These are phyloP conservation scores for Molothrus aeneus DNA, from an alignment of 2,797 vertebrate species.

Conservation along the genomic window DNA sequence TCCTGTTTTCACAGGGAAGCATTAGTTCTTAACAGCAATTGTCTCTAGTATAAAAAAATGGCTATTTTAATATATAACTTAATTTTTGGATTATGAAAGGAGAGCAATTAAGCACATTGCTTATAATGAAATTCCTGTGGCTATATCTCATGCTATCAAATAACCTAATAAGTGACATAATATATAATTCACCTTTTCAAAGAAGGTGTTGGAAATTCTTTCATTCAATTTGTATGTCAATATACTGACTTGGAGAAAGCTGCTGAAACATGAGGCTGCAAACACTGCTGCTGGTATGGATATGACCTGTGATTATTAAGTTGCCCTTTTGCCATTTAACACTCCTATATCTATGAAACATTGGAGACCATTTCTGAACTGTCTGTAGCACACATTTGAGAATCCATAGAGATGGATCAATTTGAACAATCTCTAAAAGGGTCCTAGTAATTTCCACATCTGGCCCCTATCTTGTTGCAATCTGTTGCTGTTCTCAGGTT, in stretches of 20 bases:
- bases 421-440: background rate
- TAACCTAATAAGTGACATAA: background rate
- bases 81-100: background rate
- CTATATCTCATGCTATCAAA: background rate
- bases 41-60: background rate
- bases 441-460: background rate
- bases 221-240: background rate
- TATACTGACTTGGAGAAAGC: background rate
- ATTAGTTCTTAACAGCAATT: background rate
- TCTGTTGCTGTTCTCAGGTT: constrained; percentile 19
- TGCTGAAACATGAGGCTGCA: background rate
- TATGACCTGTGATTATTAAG: background rate
- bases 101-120: background rate
- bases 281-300: background rate
- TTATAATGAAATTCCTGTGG: background rate
- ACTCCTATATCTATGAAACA: fast-evolving
- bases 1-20: background rate
- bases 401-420: background rate
- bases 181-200: background rate
- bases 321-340: background rate
- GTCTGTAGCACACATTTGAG: background rate
- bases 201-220: background rate
- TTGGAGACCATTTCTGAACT: background rate
- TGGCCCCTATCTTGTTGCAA: constrained; percentile 18
- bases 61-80: background rate